A percentile compares a stretch with the other conserved stretches of the same genome.
These are phyloP conservation scores for Rhyacichthys aspro DNA, from an alignment of 2,797 vertebrate species.

Conservation along the genomic window DNA sequence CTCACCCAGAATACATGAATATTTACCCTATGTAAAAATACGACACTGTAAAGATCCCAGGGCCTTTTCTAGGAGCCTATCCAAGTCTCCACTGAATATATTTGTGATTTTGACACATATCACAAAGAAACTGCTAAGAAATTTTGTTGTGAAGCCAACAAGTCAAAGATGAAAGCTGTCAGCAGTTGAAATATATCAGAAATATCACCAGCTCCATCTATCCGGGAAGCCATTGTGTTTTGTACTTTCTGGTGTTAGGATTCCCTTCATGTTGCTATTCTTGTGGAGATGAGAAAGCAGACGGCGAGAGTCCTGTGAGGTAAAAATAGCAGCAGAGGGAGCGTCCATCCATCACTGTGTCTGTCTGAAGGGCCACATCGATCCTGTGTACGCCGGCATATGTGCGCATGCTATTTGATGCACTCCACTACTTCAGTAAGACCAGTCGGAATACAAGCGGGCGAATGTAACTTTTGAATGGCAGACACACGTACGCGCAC, in stretches of 20 bases:
- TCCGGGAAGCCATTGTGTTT: no score
- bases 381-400: slow-evolving; percentile 39
- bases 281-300: slow-evolving; percentile 40
- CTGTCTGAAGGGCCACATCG: slow-evolving; percentile 65
- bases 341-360: slow-evolving; percentile 71
- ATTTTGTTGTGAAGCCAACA: no score
- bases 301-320: slow-evolving; percentile 29
- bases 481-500: slow-evolving; percentile 26
- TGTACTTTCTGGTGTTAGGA: slow-evolving; percentile 24
- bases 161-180: no score
- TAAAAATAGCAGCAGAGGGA: slow-evolving; percentile 69
- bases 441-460: slow-evolving; percentile 48
- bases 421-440: slow-evolving; percentile 55
- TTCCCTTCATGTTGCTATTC: slow-evolving; percentile 37
- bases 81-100: no score
- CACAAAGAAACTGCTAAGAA: background rate
- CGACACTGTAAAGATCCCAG: no score
- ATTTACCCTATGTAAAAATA: no score
- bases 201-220: background rate
- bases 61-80: no score
- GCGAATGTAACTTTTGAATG: slow-evolving; percentile 55
- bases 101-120: no score
- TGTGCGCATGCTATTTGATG: slow-evolving; percentile 45
- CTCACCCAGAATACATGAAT: no score
- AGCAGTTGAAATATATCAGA: background rate